Conservation (phyloP, 2,888 invertebrate species). For the Eristalinus aeneus region DNA sequence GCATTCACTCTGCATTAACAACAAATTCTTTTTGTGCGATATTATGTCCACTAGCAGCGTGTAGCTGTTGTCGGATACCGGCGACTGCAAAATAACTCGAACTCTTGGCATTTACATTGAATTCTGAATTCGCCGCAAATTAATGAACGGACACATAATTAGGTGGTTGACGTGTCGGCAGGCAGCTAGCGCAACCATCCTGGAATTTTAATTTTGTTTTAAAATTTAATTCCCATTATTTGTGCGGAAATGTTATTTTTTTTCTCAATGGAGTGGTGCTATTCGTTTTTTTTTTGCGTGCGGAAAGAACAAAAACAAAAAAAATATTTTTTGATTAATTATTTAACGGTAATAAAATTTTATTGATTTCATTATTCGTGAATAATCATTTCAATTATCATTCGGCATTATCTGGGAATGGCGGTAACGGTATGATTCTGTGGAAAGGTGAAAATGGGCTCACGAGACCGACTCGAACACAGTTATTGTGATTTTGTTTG, state of each 20-base stretch:
- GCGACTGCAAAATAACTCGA: not conserved
- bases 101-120: slow-evolving; percentile 46
- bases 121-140: slow-evolving; percentile 31
- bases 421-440: not conserved
- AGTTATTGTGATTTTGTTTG: not conserved
- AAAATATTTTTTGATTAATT: not conserved
- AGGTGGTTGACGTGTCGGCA: slow-evolving; percentile 36
- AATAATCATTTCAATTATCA: not conserved
- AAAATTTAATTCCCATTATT: slow-evolving; percentile 2
- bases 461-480: not conserved
- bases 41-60: not conserved
- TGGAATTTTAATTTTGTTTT: slow-evolving; percentile 14
- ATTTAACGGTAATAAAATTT: slow-evolving; percentile 8
- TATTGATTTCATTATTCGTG: slow-evolving; percentile 14
- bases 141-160: slow-evolving; percentile 41
- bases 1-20: not conserved
- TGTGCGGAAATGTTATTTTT: not conserved
- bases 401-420: not conserved
- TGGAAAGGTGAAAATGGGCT: not conserved
- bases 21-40: not conserved
- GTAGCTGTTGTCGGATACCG: not conserved
- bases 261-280: not conserved
- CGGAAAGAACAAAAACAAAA: not conserved
- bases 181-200: slow-evolving; percentile 6
- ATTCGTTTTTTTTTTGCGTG: not conserved